phyloP scores from a whole-genome alignment of 2,113 vertebrate species.

The Neoarius graeffei region DNA sequence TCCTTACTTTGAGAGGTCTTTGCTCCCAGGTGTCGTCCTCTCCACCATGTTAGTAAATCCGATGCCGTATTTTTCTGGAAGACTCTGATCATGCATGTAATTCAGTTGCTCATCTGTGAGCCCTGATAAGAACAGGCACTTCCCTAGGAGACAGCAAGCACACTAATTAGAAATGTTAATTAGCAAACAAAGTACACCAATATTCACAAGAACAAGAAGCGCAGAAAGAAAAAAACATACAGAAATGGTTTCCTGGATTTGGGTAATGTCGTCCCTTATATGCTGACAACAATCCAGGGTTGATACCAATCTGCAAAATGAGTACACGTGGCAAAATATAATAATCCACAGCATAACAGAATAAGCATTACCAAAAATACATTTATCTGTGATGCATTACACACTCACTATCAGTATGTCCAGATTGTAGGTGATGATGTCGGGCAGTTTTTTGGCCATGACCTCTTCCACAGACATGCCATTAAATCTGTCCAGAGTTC shows the following conservation, averaged over 20 bases:
- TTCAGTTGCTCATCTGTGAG: slow-evolving; percentile 89
- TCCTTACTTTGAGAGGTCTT: slow-evolving; percentile 90
- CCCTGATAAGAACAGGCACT: slow-evolving; percentile 94
- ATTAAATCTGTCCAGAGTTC: slow-evolving; percentile 93
- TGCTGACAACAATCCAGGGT: slow-evolving; percentile 95
- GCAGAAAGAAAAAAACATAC: slow-evolving; percentile 71
- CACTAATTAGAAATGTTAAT: neutral
- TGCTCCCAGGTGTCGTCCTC: slow-evolving; percentile 96
- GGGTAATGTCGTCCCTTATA: slow-evolving; percentile 98
- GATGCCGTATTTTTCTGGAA: slow-evolving; percentile 91
- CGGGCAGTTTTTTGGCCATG: slow-evolving; percentile 91
- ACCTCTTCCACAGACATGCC: slow-evolving; percentile 93
- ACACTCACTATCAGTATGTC: slow-evolving; percentile 95
- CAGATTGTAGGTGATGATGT: slow-evolving; percentile 90
- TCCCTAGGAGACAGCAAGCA: slow-evolving; percentile 76
- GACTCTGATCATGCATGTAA: slow-evolving; percentile 87
- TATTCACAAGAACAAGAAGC: neutral
- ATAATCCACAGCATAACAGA: neutral
- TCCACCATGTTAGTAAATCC: slow-evolving; percentile 99
- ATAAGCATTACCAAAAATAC: neutral
- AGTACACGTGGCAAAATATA: slow-evolving; percentile 16
- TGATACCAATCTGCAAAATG: slow-evolving; percentile 90
- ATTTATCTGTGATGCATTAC: neutral
- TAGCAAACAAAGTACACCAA: slow-evolving; percentile 2
- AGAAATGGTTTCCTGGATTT: slow-evolving; percentile 98